Percentiles rank a stretch among this genome's conserved stretches.
Evolutionary conservation across 2,113 vertebrate genomes (phyloP).

Genomic region (Hiodon tergisus): DNA sequence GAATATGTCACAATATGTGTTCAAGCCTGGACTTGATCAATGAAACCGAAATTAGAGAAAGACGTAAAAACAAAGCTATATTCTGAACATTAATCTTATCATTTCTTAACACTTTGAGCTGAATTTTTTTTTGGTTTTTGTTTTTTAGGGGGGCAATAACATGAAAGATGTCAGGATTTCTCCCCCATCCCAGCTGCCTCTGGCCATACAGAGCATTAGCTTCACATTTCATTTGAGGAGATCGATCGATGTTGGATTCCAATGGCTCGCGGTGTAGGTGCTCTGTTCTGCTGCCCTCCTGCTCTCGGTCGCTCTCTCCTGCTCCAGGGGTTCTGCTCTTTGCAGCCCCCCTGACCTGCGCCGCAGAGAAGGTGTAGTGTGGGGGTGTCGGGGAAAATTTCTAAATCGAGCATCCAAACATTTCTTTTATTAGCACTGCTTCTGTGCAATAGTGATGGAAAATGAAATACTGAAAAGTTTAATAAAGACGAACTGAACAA

Average conservation of each 20-base stretch:
- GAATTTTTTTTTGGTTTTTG: background rate
- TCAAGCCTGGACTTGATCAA: constrained; percentile 11
- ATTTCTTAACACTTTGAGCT: background rate
- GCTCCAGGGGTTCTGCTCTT: background rate
- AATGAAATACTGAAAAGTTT: too few species aligned
- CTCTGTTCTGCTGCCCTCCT: constrained; percentile 34
- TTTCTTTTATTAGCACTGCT: constrained; percentile 5
- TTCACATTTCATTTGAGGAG: constrained; percentile 64
- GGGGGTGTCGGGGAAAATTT: background rate
- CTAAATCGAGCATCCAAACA: background rate
- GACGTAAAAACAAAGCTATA: background rate
- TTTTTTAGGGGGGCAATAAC: constrained; percentile 18
- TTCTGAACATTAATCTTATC: background rate
- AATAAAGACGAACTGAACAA: too few species aligned
- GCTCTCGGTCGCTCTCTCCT: constrained; percentile 5
- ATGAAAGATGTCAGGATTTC: constrained; percentile 36
- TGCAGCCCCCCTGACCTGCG: constrained; percentile 19
- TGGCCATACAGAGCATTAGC: constrained; percentile 42
- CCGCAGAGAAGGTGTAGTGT: constrained; percentile 20
- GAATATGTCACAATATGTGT: background rate
- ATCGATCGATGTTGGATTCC: constrained; percentile 61
- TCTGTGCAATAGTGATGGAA: background rate
- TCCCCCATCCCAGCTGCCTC: constrained; percentile 27
- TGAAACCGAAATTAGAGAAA: background rate
- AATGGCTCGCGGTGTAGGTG: constrained; percentile 50